These are phyloP conservation scores for Pangasianodon gigas DNA, from an alignment of 2,113 vertebrate genomes.

Conservation along the genomic window DNA sequence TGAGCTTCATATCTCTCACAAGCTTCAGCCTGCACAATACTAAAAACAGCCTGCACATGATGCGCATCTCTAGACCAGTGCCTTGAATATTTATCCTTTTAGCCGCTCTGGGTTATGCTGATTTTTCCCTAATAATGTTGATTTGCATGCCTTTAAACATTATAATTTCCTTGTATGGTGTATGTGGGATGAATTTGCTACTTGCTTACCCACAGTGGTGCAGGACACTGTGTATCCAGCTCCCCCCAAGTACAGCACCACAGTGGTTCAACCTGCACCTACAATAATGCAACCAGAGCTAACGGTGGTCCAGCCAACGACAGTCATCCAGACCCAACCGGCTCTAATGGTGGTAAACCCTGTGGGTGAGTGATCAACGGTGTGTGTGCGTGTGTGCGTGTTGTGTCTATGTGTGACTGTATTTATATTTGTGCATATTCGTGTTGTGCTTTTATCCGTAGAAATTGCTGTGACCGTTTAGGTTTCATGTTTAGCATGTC, in stretches of 20 bases:
- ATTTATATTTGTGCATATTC: not conserved
- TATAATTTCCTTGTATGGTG: not conserved
- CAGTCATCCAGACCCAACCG: not conserved
- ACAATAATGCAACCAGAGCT: not conserved
- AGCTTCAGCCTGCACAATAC: not conserved
- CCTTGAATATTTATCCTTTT: not conserved
- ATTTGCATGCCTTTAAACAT: not conserved
- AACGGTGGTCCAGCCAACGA: not conserved
- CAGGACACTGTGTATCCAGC: not conserved
- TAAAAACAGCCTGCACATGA: not conserved
- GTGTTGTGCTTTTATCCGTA: too few species aligned
- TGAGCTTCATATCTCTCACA: not conserved
- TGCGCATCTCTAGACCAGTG: not conserved
- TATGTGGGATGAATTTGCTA: not conserved
- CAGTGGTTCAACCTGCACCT: not conserved
- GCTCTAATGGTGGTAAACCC: not conserved
- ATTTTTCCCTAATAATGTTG: not conserved
- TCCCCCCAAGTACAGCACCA: not conserved
- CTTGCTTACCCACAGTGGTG: not conserved
- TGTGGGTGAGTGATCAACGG: not conserved
- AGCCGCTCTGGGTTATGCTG: not conserved
- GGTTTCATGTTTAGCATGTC: not conserved
- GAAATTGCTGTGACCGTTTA: not conserved
- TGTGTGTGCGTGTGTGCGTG: conserved; percentile 17
- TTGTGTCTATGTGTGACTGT: not conserved